Base-by-base conservation (phyloP, 2,888 invertebrate species). In the Lepidochitona cinerea region DNA sequence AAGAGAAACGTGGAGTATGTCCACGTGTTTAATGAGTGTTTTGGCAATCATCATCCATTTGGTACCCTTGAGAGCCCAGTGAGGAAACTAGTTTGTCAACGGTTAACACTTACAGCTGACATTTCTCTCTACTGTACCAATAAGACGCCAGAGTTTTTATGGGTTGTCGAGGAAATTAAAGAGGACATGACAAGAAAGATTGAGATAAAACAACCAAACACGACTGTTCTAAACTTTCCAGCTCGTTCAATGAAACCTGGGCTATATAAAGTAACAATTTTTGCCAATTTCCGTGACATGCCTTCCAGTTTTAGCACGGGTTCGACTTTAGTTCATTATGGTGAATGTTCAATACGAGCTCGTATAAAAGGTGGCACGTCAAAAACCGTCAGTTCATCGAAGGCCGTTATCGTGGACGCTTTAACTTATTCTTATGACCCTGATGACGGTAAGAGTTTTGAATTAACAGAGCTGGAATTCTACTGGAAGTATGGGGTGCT, bases 381-480 rank as follows among this genome's bases (percentile, higher is more conserved):
- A 9, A 59, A 59, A 26, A 7, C 59, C 29, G 29, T 26, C 2
- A 4, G 26, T 23, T 18, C 9, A 23, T 59, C 1, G 14, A 4
- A 32, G 23, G 29, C 59, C 29, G 26, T 82, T n/a, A 29, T 29
- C 0, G 23, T 84, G 37, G 80, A 83, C 72, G 84, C 81, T 18
- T 5, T 72, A 5, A 68, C 75, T 14, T 76, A 73, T 18, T 75
- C 82, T n/a, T 78, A 76, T 68, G 84, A 84, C 54, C 83, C 83
- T 23, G 84, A 84, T 65, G 64, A 74, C 0, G 64, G 29, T 23
- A 66, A 72, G 7, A 33, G 9, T 0, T 64, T 41, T 5, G 67
- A 73, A 41, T 79, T 79, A 66, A 64, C 75, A 0, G 75, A 75
- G 54, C 59, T 84, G 12, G 67, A 71, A 18, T 83, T 77, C 70